A percentile compares a stretch with the other conserved stretches of the same genome.
Evolutionary conservation across 2,113 vertebrate genomes (phyloP).

Genomic region (Takifugu flavidus): DNA sequence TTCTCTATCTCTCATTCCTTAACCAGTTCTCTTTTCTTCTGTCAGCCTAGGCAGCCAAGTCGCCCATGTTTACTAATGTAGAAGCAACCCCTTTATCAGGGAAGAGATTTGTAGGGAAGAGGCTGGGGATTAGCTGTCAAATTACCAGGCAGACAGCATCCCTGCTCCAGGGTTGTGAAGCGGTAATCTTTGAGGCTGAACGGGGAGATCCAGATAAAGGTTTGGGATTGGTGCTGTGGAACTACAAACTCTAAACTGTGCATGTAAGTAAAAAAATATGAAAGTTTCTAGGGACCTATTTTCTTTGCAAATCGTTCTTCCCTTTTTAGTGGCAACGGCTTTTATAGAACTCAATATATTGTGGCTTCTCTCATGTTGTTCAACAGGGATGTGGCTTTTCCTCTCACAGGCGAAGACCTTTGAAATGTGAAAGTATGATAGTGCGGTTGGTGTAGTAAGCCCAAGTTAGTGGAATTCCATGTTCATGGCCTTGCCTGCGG

Average conservation of each 20-base stretch:
- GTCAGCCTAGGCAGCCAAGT: slow-evolving; percentile 44
- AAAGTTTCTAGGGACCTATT: slow-evolving; percentile 17
- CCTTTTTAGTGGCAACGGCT: slow-evolving; percentile 12
- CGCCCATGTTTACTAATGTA: slow-evolving; percentile 68
- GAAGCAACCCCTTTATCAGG: slow-evolving; percentile 69
- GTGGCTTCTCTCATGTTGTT: slow-evolving; percentile 1
- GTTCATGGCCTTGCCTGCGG: slow-evolving; percentile 49
- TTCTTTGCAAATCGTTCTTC: slow-evolving; percentile 7
- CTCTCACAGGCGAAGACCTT: slow-evolving; percentile 8
- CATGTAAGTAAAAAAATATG: slow-evolving; percentile 25
- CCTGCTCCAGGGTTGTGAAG: slow-evolving; percentile 62
- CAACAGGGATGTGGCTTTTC: slow-evolving; percentile 1
- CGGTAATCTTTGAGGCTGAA: slow-evolving; percentile 63
- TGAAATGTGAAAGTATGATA: slow-evolving; percentile 20
- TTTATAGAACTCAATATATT: neutral
- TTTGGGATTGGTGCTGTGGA: slow-evolving; percentile 50
- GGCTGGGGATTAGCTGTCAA: slow-evolving; percentile 72
- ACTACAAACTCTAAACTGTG: slow-evolving; percentile 36
- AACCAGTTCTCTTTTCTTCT: slow-evolving; percentile 47
- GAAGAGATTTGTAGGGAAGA: slow-evolving; percentile 70
- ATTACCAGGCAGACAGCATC: slow-evolving; percentile 73
- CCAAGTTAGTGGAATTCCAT: slow-evolving; percentile 48
- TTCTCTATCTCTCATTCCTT: slow-evolving; percentile 10
- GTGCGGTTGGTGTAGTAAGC: slow-evolving; percentile 42
- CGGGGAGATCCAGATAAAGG: slow-evolving; percentile 60